Conservation (phyloP, 2,888 invertebrate species). For the Neoascia interrupta region DNA sequence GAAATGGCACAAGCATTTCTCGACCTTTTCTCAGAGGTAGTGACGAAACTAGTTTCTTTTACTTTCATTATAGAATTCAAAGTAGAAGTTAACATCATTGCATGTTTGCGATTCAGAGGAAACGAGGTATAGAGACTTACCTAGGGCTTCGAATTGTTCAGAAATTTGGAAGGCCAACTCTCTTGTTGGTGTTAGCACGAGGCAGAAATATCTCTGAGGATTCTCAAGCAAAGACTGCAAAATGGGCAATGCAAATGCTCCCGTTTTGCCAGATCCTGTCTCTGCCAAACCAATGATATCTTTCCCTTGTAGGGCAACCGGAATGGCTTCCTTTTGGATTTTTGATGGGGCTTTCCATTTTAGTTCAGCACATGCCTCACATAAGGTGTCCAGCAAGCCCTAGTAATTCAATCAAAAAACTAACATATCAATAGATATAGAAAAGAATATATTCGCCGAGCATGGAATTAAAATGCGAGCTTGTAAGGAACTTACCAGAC, state of each 20-base stretch:
- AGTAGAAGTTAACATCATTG: conserved; percentile 74
- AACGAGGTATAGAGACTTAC: too few relatives aligned
- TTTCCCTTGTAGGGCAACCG: conserved; percentile 92
- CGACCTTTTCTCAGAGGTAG: conserved; percentile 76
- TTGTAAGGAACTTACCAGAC: conserved; percentile 81
- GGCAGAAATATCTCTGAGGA: conserved; percentile 96
- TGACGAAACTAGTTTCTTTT: conserved; percentile 75
- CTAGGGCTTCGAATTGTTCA: conserved; percentile 98
- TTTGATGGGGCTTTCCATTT: conserved; percentile 97
- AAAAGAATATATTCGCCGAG: background rate
- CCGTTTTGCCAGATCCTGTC: conserved; percentile 94
- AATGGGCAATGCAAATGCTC: conserved; percentile 97
- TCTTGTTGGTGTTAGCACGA: conserved; percentile 96
- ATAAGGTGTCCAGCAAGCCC: conserved; percentile 94
- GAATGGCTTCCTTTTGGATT: conserved; percentile 97
- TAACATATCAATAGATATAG: conserved; percentile 54
- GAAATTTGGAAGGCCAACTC: conserved; percentile 99
- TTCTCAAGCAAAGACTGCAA: conserved; percentile 93
- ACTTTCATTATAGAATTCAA: conserved; percentile 74
- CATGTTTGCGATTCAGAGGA: too few relatives aligned
- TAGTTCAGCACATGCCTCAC: conserved; percentile 93
- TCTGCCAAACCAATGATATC: conserved; percentile 86
- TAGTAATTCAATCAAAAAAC: conserved; percentile 76
- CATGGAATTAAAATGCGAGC: background rate
- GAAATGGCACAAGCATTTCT: background rate